Base-by-base conservation (phyloP, 2,888 invertebrate genomes). In the Prosapia bicincta region DNA sequence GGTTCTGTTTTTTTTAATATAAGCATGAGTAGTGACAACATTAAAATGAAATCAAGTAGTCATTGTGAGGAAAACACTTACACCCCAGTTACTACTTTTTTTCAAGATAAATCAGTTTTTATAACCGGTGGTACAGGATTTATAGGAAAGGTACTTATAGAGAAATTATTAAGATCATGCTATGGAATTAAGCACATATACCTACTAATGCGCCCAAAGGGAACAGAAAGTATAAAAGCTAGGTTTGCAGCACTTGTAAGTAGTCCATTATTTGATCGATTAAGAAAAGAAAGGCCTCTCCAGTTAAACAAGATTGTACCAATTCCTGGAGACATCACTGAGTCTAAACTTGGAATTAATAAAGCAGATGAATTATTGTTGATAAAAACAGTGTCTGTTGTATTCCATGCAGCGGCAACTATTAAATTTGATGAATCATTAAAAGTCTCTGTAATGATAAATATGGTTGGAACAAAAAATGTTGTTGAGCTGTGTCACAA, bases 111-210 rank as follows among this genome's bases (percentile, higher is more conserved):
- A 20, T 54, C 54, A 54, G 54, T 72, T 23, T 72, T 72, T 23
- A 28, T 72, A 24, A 72, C 72, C n/a, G 72, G 72, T 66, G 72
- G 66, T 0, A 72, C 72, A 24, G 72, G 72, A 30, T 72, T 72
- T 66, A 66, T 72, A 32, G 72, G 72, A 24, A 72, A 72, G 66
- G 72, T 72, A 28, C 66, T 72, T 26, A 13, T 72, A 28, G 25
- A 66, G 10, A 72, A 72, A 28, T 25, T 72, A 24, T 66, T 72
- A 9, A 30, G 32, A 23, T 72, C 72, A n/a, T 72, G 72, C 24
- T 30, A 66, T 3, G 66, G 32, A 65, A 66, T 72, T 24, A 32
- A 72, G 20, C 24, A 28, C 3, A 28, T 72, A 9, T 72, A 65
- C 30, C 30, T 72, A 10, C 66, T 72, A 0, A 13, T 72, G 25